Percentiles rank a stretch among this genome's conserved stretches.
These are phyloP conservation scores for Caenorhabditis elegans DNA, from an alignment of 1,140 invertebrate genomes.

Conservation along the genomic window WBcel235 BX284603.4:2929001-2929500, in stretches of 20 bases:
- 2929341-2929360: background rate
- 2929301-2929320: constrained; percentile 74
- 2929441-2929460: background rate
- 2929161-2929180: background rate
- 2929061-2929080: constrained; percentile 36
- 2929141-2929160: background rate
- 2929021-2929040: background rate
- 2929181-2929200: background rate
- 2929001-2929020: constrained; percentile 24
- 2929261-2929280: constrained; percentile 67
- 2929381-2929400: background rate
- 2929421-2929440: background rate
- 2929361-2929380: background rate
- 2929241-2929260: background rate
- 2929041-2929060: constrained; percentile 11
- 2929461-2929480: background rate
- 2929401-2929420: background rate
- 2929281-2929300: constrained; percentile 77
- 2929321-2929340: constrained; percentile 57
- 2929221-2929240: background rate
- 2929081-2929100: background rate
- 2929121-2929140: background rate
- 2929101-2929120: background rate
- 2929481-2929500: background rate
- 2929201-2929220: background rate